Evolutionary conservation across 2,888 invertebrate species (phyloP).

Genomic region (Tenodera sinensis): DNA sequence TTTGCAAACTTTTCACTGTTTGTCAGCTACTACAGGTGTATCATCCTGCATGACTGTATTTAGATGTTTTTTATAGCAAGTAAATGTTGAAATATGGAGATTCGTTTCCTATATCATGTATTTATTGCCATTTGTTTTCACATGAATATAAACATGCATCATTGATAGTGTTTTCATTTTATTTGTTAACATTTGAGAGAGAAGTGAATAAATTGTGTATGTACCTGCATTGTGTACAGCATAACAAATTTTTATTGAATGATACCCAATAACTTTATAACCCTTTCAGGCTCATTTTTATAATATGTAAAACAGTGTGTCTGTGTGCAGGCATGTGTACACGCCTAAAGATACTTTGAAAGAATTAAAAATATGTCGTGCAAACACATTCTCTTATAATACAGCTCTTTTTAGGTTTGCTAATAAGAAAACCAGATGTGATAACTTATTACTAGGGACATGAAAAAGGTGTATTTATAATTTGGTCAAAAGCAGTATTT

Average conservation of each 20-base stretch:
- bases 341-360: too few species aligned
- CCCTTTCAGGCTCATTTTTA: too few species aligned
- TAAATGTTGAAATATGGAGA: neutral
- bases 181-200: slow-evolving; percentile 15
- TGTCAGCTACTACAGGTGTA: neutral
- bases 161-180: slow-evolving; percentile 1
- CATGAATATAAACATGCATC: slow-evolving; percentile 1
- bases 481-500: too few species aligned
- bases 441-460: too few species aligned
- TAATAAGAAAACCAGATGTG: too few species aligned
- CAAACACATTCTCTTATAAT: too few species aligned
- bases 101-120: slow-evolving; percentile 9
- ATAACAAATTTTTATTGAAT: neutral
- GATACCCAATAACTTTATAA: neutral
- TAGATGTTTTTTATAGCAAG: neutral
- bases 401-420: too few species aligned
- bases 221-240: neutral
- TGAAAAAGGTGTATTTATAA: too few species aligned
- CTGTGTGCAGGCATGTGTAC: too few species aligned
- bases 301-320: too few species aligned
- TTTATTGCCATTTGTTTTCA: slow-evolving; percentile 17
- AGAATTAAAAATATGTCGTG: too few species aligned
- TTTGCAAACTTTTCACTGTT: neutral
- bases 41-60: neutral
- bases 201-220: slow-evolving; percentile 7